A percentile compares a stretch with the other conserved stretches of the same genome.
phyloP scores from a whole-genome alignment of 2,113 vertebrate genomes.

The Laticauda laticaudata region DNA sequence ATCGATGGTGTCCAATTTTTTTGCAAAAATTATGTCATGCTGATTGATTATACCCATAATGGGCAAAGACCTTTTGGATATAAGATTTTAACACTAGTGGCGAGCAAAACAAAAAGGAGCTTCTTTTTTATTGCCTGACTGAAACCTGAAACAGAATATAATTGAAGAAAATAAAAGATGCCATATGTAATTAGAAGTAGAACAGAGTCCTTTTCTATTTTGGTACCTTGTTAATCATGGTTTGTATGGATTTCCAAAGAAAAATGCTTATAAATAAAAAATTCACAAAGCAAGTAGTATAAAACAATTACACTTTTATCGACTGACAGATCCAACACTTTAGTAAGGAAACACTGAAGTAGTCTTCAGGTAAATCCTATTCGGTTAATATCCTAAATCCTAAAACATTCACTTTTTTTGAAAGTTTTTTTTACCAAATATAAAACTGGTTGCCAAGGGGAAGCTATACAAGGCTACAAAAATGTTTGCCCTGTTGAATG shows the following conservation, averaged over 20 bases:
- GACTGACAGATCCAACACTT: background rate
- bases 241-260: slow-evolving; percentile 14
- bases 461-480: slow-evolving; percentile 13
- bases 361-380: background rate
- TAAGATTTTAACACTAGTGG: background rate
- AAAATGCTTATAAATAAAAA: slow-evolving; percentile 24
- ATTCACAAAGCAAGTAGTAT: background rate
- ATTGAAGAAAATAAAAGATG: slow-evolving; percentile 25
- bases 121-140: background rate
- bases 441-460: background rate
- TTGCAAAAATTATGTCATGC: background rate
- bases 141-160: background rate
- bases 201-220: slow-evolving; percentile 25
- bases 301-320: slow-evolving; percentile 15
- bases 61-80: background rate
- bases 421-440: background rate
- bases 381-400: background rate
- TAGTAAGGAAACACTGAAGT: background rate
- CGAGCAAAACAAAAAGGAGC: background rate
- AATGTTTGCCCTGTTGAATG: background rate
- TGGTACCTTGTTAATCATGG: background rate
- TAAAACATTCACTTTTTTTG: background rate
- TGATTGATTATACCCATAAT: background rate
- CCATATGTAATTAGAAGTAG: slow-evolving; percentile 14
- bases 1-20: background rate